phyloP scores from a whole-genome alignment of 2,113 vertebrate genomes.

The Zosterops lateralis region DNA sequence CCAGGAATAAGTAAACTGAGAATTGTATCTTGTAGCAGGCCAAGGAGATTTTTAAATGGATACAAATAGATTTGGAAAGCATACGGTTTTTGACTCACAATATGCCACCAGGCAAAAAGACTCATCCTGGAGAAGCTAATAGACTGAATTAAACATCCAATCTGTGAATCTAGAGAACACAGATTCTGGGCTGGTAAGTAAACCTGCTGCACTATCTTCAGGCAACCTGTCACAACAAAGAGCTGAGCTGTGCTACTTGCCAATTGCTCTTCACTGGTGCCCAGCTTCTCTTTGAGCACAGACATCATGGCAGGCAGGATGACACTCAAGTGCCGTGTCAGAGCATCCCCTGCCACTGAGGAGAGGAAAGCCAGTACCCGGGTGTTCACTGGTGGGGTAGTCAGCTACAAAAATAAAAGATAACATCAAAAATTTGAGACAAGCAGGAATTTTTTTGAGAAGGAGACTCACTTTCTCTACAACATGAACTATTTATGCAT shows the following conservation, averaged over 20 bases:
- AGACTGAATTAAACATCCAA: slow-evolving; percentile 30
- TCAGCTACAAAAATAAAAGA: slow-evolving; percentile 76
- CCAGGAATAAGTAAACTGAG: slow-evolving; percentile 34
- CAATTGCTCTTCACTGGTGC: slow-evolving; percentile 85
- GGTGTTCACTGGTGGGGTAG: slow-evolving; percentile 90
- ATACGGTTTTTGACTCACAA: slow-evolving; percentile 25
- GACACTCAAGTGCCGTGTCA: slow-evolving; percentile 92
- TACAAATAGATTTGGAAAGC: slow-evolving; percentile 44
- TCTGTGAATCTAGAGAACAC: slow-evolving; percentile 8
- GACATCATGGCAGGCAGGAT: slow-evolving; percentile 94
- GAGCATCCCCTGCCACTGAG: slow-evolving; percentile 90
- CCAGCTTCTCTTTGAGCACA: slow-evolving; percentile 90
- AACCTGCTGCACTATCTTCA: not conserved
- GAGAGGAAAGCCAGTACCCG: slow-evolving; percentile 96
- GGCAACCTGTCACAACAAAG: slow-evolving; percentile 24
- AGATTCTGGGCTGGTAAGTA: not conserved
- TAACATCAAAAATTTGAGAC: not conserved
- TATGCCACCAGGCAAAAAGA: slow-evolving; percentile 43
- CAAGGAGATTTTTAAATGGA: slow-evolving; percentile 39
- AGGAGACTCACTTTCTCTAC: not conserved
- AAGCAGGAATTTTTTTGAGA: not conserved
- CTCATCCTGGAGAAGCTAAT: slow-evolving; percentile 31
- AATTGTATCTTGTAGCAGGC: slow-evolving; percentile 25
- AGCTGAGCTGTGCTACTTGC: slow-evolving; percentile 62
- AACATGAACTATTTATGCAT: not conserved